These are phyloP conservation scores for Ochotona curzoniae DNA, from an alignment of 2,113 vertebrate genomes.

Conservation along the genomic window DNA sequence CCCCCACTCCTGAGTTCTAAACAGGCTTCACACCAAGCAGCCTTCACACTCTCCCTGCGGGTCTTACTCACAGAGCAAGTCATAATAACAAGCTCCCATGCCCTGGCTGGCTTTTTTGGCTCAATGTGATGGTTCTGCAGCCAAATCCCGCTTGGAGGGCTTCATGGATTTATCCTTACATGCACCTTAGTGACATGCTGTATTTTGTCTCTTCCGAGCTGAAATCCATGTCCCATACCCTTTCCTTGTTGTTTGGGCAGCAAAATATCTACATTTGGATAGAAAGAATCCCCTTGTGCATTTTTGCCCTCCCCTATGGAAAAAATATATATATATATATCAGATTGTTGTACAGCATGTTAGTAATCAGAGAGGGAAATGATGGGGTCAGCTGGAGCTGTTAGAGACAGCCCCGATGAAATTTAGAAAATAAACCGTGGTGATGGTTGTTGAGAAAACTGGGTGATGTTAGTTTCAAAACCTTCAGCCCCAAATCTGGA, in stretches of 20 bases:
- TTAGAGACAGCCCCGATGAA: constrained; percentile 68
- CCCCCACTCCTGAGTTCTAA: neutral
- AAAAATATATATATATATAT: neutral
- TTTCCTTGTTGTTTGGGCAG: constrained; percentile 22
- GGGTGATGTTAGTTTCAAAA: constrained; percentile 70
- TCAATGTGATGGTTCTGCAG: constrained; percentile 53
- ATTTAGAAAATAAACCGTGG: constrained; percentile 54
- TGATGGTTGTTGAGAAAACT: constrained; percentile 73
- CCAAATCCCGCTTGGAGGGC: constrained; percentile 59
- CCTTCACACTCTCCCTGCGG: constrained; percentile 58
- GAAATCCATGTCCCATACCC: constrained; percentile 51
- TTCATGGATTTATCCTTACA: constrained; percentile 78
- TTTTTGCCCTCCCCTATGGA: constrained; percentile 57
- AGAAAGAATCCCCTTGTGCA: constrained; percentile 55
- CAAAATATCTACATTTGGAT: constrained; percentile 63
- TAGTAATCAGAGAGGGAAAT: constrained; percentile 67
- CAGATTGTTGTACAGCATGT: neutral
- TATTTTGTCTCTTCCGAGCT: constrained; percentile 44
- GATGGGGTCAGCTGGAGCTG: constrained; percentile 68
- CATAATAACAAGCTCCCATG: constrained; percentile 63
- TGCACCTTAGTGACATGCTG: constrained; percentile 50
- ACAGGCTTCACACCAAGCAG: constrained; percentile 67
- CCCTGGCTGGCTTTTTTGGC: constrained; percentile 70
- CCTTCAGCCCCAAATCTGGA: constrained; percentile 65
- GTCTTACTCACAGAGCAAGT: constrained; percentile 64